These are phyloP conservation scores for Salmo trutta DNA, from an alignment of 2,797 vertebrate genomes.

Conservation along the genomic window DNA sequence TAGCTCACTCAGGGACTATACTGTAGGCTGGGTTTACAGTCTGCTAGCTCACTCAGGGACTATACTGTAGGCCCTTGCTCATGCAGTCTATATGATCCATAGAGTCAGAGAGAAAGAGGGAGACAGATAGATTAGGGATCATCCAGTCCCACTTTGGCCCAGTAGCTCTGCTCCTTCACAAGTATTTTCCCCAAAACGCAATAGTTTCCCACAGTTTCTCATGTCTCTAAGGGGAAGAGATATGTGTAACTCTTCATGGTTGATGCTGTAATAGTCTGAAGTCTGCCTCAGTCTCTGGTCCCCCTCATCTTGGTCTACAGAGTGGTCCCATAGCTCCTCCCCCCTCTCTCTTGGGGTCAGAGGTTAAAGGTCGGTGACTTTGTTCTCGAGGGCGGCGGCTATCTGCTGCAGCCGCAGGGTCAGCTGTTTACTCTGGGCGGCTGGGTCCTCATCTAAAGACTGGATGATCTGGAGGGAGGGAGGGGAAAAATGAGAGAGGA, in stretches of 20 bases:
- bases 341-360: conserved; percentile 37
- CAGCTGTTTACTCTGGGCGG: conserved; percentile 97
- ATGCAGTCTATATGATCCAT: neutral
- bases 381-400: conserved; percentile 94
- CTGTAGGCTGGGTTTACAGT: too few relatives aligned
- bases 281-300: neutral
- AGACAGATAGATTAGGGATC: neutral
- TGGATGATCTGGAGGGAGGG: conserved; percentile 84
- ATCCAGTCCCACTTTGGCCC: neutral
- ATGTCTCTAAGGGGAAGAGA: neutral
- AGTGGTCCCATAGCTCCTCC: conserved; percentile 58
- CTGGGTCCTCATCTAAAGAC: conserved; percentile 93
- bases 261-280: neutral
- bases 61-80: neutral
- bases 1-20: too few relatives aligned
- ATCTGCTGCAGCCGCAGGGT: conserved; percentile 97
- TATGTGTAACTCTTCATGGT: neutral
- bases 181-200: neutral
- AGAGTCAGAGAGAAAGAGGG: neutral
- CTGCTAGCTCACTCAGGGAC: neutral
- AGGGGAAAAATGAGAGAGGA: neutral
- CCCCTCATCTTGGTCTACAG: neutral
- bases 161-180: neutral
- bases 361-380: conserved; percentile 96
- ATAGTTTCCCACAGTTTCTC: neutral